phyloP scores from a whole-genome alignment of 2,888 invertebrate genomes.

The Lasioglossum oenotherae region DNA sequence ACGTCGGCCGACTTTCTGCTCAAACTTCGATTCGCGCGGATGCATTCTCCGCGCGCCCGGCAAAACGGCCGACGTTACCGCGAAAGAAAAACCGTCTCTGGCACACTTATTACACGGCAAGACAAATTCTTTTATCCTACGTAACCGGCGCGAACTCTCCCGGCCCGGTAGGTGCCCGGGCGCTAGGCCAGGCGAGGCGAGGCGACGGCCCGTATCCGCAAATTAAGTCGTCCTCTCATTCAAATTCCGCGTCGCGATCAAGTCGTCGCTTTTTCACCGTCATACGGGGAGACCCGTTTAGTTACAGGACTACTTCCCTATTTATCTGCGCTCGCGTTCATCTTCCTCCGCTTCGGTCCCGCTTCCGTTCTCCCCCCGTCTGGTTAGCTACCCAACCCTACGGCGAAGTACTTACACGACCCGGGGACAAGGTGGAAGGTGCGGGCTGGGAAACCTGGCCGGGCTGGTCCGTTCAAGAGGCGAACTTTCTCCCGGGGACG shows the following conservation, averaged over 20 bases:
- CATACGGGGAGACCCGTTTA: conserved; percentile 18
- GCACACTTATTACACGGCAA: conserved; percentile 24
- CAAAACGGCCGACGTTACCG: background rate
- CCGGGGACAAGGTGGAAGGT: conserved; percentile 3
- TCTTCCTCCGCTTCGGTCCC: conserved; percentile 28
- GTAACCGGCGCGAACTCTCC: conserved; percentile 4
- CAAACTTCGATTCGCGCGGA: background rate
- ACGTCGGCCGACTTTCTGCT: background rate
- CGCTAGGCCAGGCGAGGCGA: background rate
- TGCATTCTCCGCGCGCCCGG: background rate
- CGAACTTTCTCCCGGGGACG: conserved; percentile 50
- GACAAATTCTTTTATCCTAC: conserved; percentile 46
- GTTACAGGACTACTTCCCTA: conserved; percentile 16
- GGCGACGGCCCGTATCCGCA: conserved; percentile 17
- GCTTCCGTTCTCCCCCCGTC: background rate
- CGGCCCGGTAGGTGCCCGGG: background rate
- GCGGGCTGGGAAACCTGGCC: background rate
- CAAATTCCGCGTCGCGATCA: conserved; percentile 41
- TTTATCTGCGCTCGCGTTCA: conserved; percentile 34
- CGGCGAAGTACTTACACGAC: conserved; percentile 33
- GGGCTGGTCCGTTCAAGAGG: background rate
- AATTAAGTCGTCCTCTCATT: conserved; percentile 42
- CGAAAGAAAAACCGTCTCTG: background rate
- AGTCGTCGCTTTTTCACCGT: conserved; percentile 38
- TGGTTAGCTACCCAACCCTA: conserved; percentile 13